These are phyloP conservation scores for Cydia strobilella DNA, from an alignment of 1,140 invertebrate species.

Conservation along the genomic window DNA sequence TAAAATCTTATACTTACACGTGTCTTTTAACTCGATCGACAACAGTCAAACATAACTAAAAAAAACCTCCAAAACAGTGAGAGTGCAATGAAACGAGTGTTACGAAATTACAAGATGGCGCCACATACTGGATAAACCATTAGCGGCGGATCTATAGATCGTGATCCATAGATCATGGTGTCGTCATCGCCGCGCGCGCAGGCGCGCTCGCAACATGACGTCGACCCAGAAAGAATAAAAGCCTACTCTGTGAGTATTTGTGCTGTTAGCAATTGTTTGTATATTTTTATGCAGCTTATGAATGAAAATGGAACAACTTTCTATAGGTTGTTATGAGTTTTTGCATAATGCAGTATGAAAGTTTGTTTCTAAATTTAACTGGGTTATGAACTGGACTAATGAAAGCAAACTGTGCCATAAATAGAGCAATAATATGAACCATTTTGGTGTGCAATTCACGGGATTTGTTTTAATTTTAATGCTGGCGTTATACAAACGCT, in stretches of 20 bases:
- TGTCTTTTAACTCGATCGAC: not conserved
- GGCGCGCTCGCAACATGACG: constrained; percentile 67
- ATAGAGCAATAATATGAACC: not conserved
- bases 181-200: constrained; percentile 76
- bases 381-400: constrained; percentile 7
- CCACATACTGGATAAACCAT: constrained; percentile 43
- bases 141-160: constrained; percentile 54
- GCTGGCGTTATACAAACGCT: not conserved
- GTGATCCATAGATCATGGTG: constrained; percentile 74
- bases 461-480: not conserved
- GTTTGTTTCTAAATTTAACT: constrained; percentile 30
- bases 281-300: constrained; percentile 1
- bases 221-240: constrained; percentile 75
- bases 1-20: not conserved
- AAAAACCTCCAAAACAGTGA: not conserved
- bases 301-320: constrained; percentile 31
- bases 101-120: constrained; percentile 27
- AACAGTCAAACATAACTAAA: not conserved
- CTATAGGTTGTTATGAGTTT: constrained; percentile 17
- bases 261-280: not conserved
- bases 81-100: constrained; percentile 11
- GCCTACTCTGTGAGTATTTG: constrained; percentile 71
- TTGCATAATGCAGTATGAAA: constrained; percentile 26
- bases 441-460: not conserved
- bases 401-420: not conserved